These are phyloP conservation scores for Ariolimax columbianus DNA, from an alignment of 2,888 invertebrate genomes.

Conservation along the genomic window DNA sequence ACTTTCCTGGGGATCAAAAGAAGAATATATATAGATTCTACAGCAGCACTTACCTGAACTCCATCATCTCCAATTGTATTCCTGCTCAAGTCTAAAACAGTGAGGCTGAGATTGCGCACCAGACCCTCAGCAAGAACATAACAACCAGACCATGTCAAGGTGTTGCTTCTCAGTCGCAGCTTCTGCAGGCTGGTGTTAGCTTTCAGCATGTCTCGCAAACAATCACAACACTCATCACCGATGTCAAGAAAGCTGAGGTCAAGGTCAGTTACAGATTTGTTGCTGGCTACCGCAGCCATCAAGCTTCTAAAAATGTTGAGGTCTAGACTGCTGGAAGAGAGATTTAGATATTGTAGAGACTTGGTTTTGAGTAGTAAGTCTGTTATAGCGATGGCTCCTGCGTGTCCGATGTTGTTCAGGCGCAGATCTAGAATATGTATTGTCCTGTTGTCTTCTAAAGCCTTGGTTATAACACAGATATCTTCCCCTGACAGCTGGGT, in stretches of 20 bases:
- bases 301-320: constrained; percentile 65
- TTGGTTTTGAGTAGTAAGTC: constrained; percentile 65
- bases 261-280: constrained; percentile 67
- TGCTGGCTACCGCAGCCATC: constrained; percentile 63
- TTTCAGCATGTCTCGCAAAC: constrained; percentile 68
- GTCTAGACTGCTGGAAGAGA: constrained; percentile 73
- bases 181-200: constrained; percentile 68
- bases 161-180: constrained; percentile 72
- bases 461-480: constrained; percentile 63
- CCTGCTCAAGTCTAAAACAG: constrained; percentile 74
- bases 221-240: constrained; percentile 70
- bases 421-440: constrained; percentile 72
- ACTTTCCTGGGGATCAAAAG: background rate
- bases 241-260: constrained; percentile 76
- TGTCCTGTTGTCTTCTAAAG: constrained; percentile 63
- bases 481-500: constrained; percentile 70
- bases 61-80: constrained; percentile 74
- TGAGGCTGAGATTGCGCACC: constrained; percentile 66
- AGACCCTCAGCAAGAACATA: constrained; percentile 72
- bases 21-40: background rate
- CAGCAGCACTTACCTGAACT: constrained; percentile 55
- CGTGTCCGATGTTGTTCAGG: constrained; percentile 70
- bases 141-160: constrained; percentile 73
- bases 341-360: constrained; percentile 68
- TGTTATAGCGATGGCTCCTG: constrained; percentile 68